Base-by-base conservation (phyloP, 2,797 vertebrate genomes). In the Leucoraja ocellata region DNA sequence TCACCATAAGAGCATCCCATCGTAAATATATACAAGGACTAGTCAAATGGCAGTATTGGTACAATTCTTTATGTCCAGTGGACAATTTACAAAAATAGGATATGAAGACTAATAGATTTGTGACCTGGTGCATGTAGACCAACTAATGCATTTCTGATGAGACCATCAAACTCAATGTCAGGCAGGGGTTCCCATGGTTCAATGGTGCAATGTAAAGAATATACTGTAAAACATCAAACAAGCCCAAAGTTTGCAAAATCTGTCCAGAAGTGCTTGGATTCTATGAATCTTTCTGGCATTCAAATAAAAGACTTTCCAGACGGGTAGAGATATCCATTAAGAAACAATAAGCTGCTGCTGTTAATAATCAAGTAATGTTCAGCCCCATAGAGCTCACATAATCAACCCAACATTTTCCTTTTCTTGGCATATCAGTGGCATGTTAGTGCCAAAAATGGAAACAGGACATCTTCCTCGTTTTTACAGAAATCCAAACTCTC, bases 291-390 rank as follows among this genome's bases (percentile, higher is more conserved):
- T 65, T 18, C 14, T 1, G 5, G 28, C 11, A 86, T 86, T 63
- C 58, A 86, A 63, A 63, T 86, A 61, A 86, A 86, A 86, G 28
- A 63, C 61, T 63, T 63, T 63, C 13, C 58, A n/a, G 93, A 94
- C 78, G 94, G 94, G 93, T 93, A 94, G 93, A 94, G 73, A 58
- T 80, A 94, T 93, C 93, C 46, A 95, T 93, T 94, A 94, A 95
- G 95, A 94, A 58, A 28, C 91, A 93, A 93, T 93, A 90, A 86
- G 94, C 88, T 46, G 81, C 81, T 84, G 28, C 81, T 84, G 81
- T 84, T 71, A 90, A 68, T 36, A 74, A 32, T 73, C 25, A 18
- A 11, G 9, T 73, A 46, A 21, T 54, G 23, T 73, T 91, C 68
- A 73, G 18, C 36, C 10, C 68, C 46, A 54, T 25, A 91, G 36